Base-by-base conservation (phyloP, 2,888 invertebrate genomes). In the Lepidocyrtinus sp. region DNA sequence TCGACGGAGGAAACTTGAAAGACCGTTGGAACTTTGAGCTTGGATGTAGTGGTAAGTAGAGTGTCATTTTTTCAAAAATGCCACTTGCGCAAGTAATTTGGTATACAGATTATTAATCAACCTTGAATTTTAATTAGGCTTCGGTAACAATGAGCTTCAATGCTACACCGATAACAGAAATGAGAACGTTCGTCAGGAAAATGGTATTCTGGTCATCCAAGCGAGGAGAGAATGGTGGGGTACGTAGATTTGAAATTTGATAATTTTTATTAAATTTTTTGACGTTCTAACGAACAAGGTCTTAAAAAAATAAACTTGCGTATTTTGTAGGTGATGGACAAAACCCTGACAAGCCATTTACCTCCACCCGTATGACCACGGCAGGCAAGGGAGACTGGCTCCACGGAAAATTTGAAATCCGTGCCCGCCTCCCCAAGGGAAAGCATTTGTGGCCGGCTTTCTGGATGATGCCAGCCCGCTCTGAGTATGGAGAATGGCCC, bases 21-120 rank as follows among this genome's bases (percentile, higher is more conserved):
- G 83, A 83, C n/a, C 55, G 83, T 9, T 85, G 83, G 83, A 84
- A 85, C 36, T 84, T 84, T 67, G 84, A 85, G 64, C 24, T 68
- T 2, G 76, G 78, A 12, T 84, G 84, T 61, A 64, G 64, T 45
- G 84, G 84, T 85, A 77, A 73, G 72, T 45, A n/a, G n/a, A n/a
- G n/a, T n/a, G n/a, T n/a, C n/a, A n/a, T 26, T 61, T n/a, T n/a
- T n/a, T n/a, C n/a, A n/a, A n/a, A n/a, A n/a, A n/a, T n/a, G n/a
- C 17, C 7, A 21, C 46, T 36, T 45, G n/a, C 12, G 25, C 63
- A 9, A 7, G 15, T 5, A 63, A 21, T 17, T n/a, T 55, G 17
- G n/a, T n/a, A n/a, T n/a, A n/a, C n/a, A n/a, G n/a, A n/a, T 5
- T 3, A 55, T 55, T 62, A 62, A 45, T 25, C 19, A 7, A 3